Conservation (phyloP, 2,797 vertebrate genomes). For the Sebastes itinus region DNA sequence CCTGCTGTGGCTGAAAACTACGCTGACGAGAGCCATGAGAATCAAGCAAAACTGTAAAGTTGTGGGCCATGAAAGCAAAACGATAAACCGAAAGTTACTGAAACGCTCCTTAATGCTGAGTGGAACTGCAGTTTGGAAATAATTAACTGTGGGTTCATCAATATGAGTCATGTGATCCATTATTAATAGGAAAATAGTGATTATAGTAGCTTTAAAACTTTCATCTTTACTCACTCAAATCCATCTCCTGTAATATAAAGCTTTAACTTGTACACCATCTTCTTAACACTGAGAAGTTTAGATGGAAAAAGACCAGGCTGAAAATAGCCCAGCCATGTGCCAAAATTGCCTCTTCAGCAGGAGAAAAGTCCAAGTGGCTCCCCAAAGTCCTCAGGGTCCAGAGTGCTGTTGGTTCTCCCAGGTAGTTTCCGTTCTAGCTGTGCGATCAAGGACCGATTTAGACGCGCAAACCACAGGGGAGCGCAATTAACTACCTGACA, state of each 20-base stretch:
- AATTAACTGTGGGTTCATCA: neutral
- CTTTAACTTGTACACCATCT: neutral
- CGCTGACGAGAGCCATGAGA: neutral
- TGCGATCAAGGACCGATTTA: slow-evolving; percentile 54
- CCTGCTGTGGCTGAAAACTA: neutral
- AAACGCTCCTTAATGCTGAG: neutral
- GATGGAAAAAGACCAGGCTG: neutral
- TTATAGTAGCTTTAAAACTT: neutral
- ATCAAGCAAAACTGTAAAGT: neutral
- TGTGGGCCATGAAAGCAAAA: neutral
- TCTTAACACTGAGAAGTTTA: neutral
- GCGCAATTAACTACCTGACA: slow-evolving; percentile 65
- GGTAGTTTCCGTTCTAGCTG: slow-evolving; percentile 48
- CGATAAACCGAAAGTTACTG: neutral
- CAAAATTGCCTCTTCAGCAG: slow-evolving; percentile 30
- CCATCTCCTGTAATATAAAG: neutral
- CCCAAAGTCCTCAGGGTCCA: slow-evolving; percentile 38
- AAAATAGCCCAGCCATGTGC: neutral
- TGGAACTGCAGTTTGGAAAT: neutral
- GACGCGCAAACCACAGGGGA: slow-evolving; percentile 35
- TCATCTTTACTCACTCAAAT: neutral
- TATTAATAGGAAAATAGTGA: neutral
- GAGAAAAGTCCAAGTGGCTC: slow-evolving; percentile 46
- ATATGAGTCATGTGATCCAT: neutral
- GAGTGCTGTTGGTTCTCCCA: slow-evolving; percentile 28